Evolutionary conservation across 2,113 vertebrate species (phyloP).

Genomic region (Rhizomys pruinosus): DNA sequence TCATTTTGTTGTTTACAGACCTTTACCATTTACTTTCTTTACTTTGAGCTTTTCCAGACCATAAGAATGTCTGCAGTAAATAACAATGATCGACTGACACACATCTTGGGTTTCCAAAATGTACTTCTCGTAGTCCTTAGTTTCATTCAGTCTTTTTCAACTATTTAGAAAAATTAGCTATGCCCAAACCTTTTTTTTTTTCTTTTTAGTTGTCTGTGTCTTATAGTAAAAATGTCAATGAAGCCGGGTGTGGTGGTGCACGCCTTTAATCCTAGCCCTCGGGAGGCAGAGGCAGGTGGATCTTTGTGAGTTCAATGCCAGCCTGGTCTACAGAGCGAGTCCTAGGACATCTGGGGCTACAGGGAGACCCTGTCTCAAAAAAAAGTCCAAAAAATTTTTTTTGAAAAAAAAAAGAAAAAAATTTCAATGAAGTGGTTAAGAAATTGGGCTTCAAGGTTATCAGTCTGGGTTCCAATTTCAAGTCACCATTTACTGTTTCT

Average conservation of each 20-base stretch:
- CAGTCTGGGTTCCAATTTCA: not conserved
- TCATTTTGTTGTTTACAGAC: not conserved
- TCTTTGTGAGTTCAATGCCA: too few relatives aligned
- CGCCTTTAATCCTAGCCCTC: too few relatives aligned
- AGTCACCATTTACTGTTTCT: not conserved
- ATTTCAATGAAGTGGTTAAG: not conserved
- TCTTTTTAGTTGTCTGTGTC: not conserved
- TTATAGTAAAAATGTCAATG: constrained; percentile 36
- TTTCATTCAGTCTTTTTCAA: constrained; percentile 20
- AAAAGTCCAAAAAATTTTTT: too few relatives aligned
- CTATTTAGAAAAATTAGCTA: not conserved
- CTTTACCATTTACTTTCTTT: not conserved
- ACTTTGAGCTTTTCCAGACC: not conserved
- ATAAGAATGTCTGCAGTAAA: not conserved
- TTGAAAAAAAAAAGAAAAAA: too few relatives aligned
- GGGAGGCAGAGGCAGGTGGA: too few relatives aligned
- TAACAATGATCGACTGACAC: not conserved
- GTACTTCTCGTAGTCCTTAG: not conserved
- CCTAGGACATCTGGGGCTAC: too few relatives aligned
- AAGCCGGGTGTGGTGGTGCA: too few relatives aligned
- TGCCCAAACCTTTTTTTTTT: not conserved
- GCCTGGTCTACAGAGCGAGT: too few relatives aligned
- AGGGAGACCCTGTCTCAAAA: too few relatives aligned
- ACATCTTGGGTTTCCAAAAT: not conserved
- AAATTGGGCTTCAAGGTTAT: not conserved